Percentiles rank a stretch among this genome's conserved stretches.
These are phyloP conservation scores for Antechinus stuartii DNA, from an alignment of 2,113 vertebrate species.

Conservation along the genomic window DNA sequence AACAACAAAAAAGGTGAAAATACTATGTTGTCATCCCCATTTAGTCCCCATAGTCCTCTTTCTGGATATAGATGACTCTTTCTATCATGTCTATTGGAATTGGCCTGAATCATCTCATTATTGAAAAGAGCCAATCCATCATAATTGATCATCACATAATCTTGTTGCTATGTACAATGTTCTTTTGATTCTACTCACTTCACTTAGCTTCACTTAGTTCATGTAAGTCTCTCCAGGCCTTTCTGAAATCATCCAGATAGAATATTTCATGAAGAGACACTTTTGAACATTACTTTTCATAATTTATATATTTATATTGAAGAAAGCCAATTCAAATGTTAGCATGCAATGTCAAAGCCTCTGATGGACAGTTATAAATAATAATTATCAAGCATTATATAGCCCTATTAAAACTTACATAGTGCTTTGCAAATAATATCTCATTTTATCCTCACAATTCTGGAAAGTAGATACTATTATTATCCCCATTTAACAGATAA, in stretches of 20 bases:
- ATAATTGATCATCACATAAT: too few relatives aligned
- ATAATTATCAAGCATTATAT: neutral
- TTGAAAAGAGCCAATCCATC: too few relatives aligned
- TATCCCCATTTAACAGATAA: neutral
- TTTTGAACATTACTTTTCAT: neutral
- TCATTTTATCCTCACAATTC: neutral
- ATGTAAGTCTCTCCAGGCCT: too few relatives aligned
- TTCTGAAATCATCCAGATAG: neutral
- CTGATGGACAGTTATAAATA: neutral
- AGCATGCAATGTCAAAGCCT: neutral
- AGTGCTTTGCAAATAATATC: neutral
- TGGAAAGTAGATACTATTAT: neutral
- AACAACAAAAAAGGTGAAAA: too few relatives aligned
- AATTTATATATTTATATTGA: neutral
- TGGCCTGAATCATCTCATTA: too few relatives aligned
- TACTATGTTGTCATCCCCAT: too few relatives aligned
- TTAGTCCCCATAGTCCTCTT: too few relatives aligned
- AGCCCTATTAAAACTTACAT: neutral
- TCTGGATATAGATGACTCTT: too few relatives aligned
- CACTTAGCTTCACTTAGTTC: too few relatives aligned
- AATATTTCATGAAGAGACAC: neutral
- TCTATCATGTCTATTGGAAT: too few relatives aligned
- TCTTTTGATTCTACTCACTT: too few relatives aligned
- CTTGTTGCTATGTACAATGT: too few relatives aligned
- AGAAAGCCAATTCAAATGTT: neutral